Conservation (phyloP, 2,113 vertebrate species). For the Origma solitaria region DNA sequence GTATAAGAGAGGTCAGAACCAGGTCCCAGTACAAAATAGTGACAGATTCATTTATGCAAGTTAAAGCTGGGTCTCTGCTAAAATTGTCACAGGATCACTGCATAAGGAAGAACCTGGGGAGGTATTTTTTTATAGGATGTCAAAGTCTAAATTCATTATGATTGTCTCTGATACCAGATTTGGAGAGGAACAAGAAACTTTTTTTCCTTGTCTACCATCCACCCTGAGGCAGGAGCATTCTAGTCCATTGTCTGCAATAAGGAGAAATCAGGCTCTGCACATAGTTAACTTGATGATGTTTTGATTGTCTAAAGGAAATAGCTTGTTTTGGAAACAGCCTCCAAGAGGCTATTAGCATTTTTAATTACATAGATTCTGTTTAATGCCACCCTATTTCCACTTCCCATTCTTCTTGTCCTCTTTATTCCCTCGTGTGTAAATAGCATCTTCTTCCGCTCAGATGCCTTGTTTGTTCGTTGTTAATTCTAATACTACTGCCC, state of each 20-base stretch:
- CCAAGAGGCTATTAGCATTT: constrained; percentile 47
- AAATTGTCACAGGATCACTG: neutral
- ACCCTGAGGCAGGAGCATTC: neutral
- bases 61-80: neutral
- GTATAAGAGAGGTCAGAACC: neutral
- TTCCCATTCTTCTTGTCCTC: constrained; percentile 36
- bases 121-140: neutral
- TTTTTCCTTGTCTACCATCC: neutral
- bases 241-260: neutral
- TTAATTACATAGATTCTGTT: constrained; percentile 55
- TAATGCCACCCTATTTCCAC: constrained; percentile 40
- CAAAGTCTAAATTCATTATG: neutral
- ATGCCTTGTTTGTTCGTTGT: neutral
- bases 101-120: neutral
- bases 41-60: neutral
- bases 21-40: neutral
- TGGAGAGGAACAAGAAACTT: neutral
- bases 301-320: constrained; percentile 57
- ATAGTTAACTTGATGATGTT: constrained; percentile 36
- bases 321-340: constrained; percentile 56
- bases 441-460: neutral
- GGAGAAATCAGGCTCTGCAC: neutral
- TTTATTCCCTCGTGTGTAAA: constrained; percentile 16
- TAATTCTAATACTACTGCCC: neutral
- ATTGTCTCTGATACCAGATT: neutral